Evolutionary conservation across 2,113 vertebrate species (phyloP).

Genomic region (Cyprinodon brontotheroides): DNA sequence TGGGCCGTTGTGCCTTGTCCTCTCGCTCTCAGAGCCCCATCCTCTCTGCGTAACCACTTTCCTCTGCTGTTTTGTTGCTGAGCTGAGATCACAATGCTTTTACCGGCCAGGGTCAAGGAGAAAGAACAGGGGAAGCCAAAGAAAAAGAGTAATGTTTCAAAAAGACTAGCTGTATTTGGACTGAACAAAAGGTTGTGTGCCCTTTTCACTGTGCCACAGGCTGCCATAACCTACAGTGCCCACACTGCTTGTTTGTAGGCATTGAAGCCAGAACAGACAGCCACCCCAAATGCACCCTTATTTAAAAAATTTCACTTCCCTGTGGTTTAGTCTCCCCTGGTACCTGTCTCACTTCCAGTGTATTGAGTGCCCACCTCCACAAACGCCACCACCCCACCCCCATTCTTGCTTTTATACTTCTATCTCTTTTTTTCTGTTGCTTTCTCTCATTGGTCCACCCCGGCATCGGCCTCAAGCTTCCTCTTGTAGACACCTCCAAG

Average conservation of each 20-base stretch:
- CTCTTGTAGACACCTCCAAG: constrained; percentile 65
- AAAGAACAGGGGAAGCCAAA: constrained; percentile 12
- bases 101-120: constrained; percentile 32
- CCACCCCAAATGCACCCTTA: constrained; percentile 30
- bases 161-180: constrained; percentile 32
- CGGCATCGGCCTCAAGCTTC: constrained; percentile 59
- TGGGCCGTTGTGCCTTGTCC: constrained; percentile 47
- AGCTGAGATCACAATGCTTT: constrained; percentile 45
- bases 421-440: background rate
- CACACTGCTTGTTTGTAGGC: constrained; percentile 28
- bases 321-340: constrained; percentile 23
- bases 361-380: background rate
- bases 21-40: background rate
- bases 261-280: constrained; percentile 23
- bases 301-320: background rate
- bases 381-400: background rate
- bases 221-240: constrained; percentile 22
- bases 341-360: constrained; percentile 43
- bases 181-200: constrained; percentile 27
- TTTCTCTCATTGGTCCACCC: constrained; percentile 45
- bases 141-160: constrained; percentile 16
- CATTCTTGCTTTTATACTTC: background rate
- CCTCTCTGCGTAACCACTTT: constrained; percentile 24
- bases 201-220: constrained; percentile 33
- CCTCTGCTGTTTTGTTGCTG: constrained; percentile 37